Evolutionary conservation across 2,113 vertebrate genomes (phyloP).

Genomic region (Anhinga anhinga): DNA sequence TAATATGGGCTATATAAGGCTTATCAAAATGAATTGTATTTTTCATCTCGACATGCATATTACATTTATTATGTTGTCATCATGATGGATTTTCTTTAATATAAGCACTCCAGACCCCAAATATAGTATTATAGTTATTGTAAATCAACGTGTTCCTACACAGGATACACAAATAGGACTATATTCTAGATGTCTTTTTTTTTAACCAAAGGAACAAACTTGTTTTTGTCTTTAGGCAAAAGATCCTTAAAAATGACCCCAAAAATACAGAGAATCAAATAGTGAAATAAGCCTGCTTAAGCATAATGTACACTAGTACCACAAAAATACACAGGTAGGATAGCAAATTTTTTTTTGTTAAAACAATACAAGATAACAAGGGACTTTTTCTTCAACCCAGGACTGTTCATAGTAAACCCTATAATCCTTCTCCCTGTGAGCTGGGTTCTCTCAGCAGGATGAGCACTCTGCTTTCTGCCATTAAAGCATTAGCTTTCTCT

Average conservation of each 20-base stretch:
- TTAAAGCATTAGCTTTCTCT: background rate
- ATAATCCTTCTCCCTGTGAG: background rate
- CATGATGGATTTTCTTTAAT: conserved; percentile 61
- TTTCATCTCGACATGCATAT: conserved; percentile 57
- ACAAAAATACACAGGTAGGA: background rate
- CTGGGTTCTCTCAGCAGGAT: background rate
- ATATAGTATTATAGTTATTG: background rate
- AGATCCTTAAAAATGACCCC: background rate
- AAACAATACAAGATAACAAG: background rate
- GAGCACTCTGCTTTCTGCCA: background rate
- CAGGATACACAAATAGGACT: background rate
- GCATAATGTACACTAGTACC: background rate
- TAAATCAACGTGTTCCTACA: conserved; percentile 31
- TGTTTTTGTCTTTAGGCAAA: background rate
- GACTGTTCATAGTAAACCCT: background rate
- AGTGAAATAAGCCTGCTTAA: background rate
- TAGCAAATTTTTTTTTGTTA: background rate
- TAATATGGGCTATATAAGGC: conserved; percentile 61
- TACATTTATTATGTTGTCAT: conserved; percentile 61
- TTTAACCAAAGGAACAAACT: background rate
- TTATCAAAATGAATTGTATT: conserved; percentile 60
- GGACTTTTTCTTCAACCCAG: background rate
- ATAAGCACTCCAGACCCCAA: conserved; percentile 23
- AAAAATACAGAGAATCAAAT: background rate
- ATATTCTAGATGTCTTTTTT: background rate